Evolutionary conservation across 2,797 vertebrate species (phyloP).

Genomic region (Pogonophryne albipinna): DNA sequence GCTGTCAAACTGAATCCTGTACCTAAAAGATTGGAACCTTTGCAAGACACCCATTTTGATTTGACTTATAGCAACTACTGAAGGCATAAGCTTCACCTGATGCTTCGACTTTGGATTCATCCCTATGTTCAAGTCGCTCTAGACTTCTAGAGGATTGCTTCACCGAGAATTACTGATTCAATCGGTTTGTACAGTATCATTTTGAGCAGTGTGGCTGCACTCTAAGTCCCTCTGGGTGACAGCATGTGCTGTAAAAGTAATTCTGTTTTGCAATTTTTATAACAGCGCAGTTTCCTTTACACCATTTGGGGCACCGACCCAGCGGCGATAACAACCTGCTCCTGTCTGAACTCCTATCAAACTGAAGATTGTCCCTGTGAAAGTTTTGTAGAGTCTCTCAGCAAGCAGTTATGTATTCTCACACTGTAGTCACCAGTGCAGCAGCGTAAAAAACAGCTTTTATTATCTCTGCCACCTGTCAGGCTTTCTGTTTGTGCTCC

Average conservation of each 20-base stretch:
- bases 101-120: neutral
- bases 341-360: constrained; percentile 8
- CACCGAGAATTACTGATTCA: constrained; percentile 4
- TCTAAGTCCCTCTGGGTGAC: constrained; percentile 23
- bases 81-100: neutral
- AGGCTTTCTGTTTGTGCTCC: constrained; percentile 41
- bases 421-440: neutral
- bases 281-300: constrained; percentile 27
- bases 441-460: constrained; percentile 32
- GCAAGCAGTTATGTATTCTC: constrained; percentile 5
- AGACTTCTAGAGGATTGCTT: neutral
- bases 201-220: constrained; percentile 5
- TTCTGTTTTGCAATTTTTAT: constrained; percentile 27
- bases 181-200: neutral
- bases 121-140: neutral
- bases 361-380: neutral
- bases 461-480: constrained; percentile 42
- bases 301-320: neutral
- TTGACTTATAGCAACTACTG: neutral
- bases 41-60: neutral
- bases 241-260: constrained; percentile 20
- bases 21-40: neutral
- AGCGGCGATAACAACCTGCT: constrained; percentile 8
- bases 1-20: neutral
- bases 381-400: constrained; percentile 14